Conservation (phyloP, 37 sponge, comb jelly and placozoan genomes). For the Spongilla lacustris region DNA sequence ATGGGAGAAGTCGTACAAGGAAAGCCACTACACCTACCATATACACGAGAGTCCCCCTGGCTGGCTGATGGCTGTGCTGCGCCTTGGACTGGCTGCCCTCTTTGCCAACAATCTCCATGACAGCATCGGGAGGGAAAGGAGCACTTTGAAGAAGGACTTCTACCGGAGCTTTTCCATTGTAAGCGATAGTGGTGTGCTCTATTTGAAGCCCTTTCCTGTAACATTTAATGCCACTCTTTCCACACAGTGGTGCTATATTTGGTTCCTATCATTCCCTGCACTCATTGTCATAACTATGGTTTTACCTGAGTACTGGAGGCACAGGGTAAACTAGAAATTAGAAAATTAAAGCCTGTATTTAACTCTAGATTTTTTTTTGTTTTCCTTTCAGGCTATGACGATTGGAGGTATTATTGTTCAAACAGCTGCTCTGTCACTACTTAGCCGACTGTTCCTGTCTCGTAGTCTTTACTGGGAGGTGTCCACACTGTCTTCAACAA, state of each 20-base stretch:
- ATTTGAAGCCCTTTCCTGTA: not conserved
- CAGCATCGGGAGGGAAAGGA: conserved; percentile 52
- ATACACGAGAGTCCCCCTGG: conserved; percentile 60
- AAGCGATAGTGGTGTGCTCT: conserved; percentile 11
- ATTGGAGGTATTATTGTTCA: conserved; percentile 63
- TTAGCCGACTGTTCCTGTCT: conserved; percentile 70
- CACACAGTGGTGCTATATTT: conserved; percentile 67
- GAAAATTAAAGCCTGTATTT: too few relatives aligned
- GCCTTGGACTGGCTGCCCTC: conserved; percentile 45
- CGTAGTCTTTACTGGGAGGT: conserved; percentile 90
- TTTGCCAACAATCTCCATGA: conserved; percentile 48
- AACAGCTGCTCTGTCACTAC: conserved; percentile 46
- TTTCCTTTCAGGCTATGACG: conserved; percentile 48
- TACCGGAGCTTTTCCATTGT: conserved; percentile 70
- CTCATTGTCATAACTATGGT: conserved; percentile 55
- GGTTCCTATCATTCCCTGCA: conserved; percentile 71
- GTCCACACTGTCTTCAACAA: conserved; percentile 70
- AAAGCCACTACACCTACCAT: conserved; percentile 75
- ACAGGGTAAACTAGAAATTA: conserved; percentile 56
- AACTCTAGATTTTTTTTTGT: not conserved
- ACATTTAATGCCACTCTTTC: not conserved
- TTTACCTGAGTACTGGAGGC: conserved; percentile 63
- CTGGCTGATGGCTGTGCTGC: conserved; percentile 43
- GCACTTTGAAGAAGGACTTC: conserved; percentile 60
- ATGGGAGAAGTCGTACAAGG: conserved; percentile 76